Base-by-base conservation (phyloP, 2,113 vertebrate species). In the Colinus virginianus region DNA sequence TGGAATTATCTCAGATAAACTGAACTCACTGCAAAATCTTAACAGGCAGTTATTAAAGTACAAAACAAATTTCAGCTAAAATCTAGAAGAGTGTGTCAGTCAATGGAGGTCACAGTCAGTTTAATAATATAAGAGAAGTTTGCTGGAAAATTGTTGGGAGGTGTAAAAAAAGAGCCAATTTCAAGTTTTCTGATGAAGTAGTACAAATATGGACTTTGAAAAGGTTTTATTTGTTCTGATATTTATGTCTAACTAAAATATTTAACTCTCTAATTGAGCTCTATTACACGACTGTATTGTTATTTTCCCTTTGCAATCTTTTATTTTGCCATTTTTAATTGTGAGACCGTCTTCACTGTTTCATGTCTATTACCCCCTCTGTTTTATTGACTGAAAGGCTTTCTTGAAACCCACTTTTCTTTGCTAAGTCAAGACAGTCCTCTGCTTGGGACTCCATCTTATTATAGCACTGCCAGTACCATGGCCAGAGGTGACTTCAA, bases 11-110 rank as follows among this genome's bases (percentile, higher is more conserved):
- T 74, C 84, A 76, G 20, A 92, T 59, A 94, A 95, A 67, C 42
- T 76, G 59, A 91, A 93, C 22, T 76, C 2, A 5, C 30, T 64
- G 38, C 4, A 91, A 93, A 96, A 64, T 75, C 67, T 89, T 83
- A 92, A 91, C 64, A 93, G n/a, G 61, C 40, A 83, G 72, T 69
- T 91, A 87, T 69, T 90, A 77, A 94, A 92, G 76, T 56, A 80
- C 58, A 83, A 93, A 96, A 86, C 67, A 70, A 70, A 87, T 90
- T 71, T 67, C 75, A 77, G 42, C 5, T 67, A 74, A 84, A 51
- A 7, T 51, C 58, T 66, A 51, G 43, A 90, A 88, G 19, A 86
- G 4, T 22, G 20, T 19, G 21, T 19, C 5, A 45, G 43, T 66
- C 79, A 55, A 43, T 81, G 42, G 58, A 56, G 43, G 80, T 38